These are phyloP conservation scores for Catonia carolina DNA, from an alignment of 2,888 invertebrate species.

Conservation along the genomic window DNA sequence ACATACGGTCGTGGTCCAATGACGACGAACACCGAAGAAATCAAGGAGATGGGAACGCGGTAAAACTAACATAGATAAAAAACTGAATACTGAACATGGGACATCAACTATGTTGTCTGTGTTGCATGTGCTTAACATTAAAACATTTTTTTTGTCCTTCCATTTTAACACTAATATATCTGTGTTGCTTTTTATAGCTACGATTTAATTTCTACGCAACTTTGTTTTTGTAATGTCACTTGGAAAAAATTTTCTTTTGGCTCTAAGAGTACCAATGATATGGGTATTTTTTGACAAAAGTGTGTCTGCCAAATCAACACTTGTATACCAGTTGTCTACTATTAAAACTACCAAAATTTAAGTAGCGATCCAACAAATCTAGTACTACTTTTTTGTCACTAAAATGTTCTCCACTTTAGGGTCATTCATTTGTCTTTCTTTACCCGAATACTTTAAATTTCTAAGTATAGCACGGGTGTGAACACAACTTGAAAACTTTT, in stretches of 20 bases:
- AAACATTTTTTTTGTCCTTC: neutral
- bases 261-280: neutral
- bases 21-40: too few relatives aligned
- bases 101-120: neutral
- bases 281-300: neutral
- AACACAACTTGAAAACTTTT: neutral
- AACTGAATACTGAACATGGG: too few relatives aligned
- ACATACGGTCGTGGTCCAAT: too few relatives aligned
- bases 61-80: too few relatives aligned
- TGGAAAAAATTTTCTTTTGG: neutral
- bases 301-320: neutral
- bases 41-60: too few relatives aligned
- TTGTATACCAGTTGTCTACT: slow-evolving; percentile 1
- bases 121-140: neutral
- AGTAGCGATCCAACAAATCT: neutral
- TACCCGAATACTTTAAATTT: neutral
- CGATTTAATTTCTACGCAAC: neutral
- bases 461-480: neutral
- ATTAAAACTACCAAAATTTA: neutral
- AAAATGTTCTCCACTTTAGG: neutral
- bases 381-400: neutral
- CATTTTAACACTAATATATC: neutral
- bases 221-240: neutral
- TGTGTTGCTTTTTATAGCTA: neutral
- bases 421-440: neutral